These are phyloP conservation scores for Apodemus agrarius DNA, from an alignment of 2,797 vertebrate species.

Conservation along the genomic window DNA sequence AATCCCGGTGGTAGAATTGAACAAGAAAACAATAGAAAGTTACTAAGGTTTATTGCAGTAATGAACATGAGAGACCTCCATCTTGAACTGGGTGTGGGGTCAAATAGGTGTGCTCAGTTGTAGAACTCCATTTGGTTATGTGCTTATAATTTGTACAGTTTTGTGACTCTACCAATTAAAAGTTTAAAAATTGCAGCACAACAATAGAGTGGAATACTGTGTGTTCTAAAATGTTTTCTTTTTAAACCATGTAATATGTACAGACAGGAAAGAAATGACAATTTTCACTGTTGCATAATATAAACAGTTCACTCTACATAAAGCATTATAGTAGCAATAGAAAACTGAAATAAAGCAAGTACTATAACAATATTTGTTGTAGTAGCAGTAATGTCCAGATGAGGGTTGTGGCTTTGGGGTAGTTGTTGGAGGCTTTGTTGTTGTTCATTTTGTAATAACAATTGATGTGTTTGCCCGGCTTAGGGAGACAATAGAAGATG, in stretches of 20 bases:
- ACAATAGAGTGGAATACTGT: slow-evolving; percentile 23
- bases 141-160: slow-evolving; percentile 43
- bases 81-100: slow-evolving; percentile 5
- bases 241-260: slow-evolving; percentile 33
- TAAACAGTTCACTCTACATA: slow-evolving; percentile 9
- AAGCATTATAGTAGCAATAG: not conserved
- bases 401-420: not conserved
- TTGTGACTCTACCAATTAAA: not conserved
- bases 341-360: not conserved
- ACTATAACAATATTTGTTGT: not conserved
- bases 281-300: slow-evolving; percentile 23
- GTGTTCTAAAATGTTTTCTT: slow-evolving; percentile 50
- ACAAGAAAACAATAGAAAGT: slow-evolving; percentile 24
- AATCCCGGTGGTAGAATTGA: not conserved
- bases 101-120: slow-evolving; percentile 14
- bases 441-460: not conserved
- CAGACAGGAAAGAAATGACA: slow-evolving; percentile 42
- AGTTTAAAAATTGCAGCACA: slow-evolving; percentile 36
- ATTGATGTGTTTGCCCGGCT: not conserved
- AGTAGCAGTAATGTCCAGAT: not conserved
- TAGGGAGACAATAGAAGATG: slow-evolving; percentile 21
- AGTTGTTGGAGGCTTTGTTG: not conserved
- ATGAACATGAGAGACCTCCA: not conserved
- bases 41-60: not conserved
- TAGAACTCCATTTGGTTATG: slow-evolving; percentile 7